Base-by-base conservation (phyloP, 2,888 invertebrate species). In the Crioceris asparagi region DNA sequence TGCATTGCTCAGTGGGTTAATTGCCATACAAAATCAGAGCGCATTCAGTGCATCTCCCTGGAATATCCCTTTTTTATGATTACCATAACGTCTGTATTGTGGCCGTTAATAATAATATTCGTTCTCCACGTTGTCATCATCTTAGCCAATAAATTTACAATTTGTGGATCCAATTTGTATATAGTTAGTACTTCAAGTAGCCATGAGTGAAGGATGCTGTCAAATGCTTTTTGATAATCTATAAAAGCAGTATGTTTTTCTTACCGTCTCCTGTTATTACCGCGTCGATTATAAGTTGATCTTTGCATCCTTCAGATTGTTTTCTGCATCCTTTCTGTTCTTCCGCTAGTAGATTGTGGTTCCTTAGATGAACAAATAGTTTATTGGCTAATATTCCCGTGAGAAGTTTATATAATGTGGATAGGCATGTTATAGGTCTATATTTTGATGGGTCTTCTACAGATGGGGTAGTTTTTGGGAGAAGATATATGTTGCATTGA, bases 81-180 rank as follows among this genome's bases (percentile, higher is more conserved):
- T 7, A 29, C 11, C 29, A 29, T 29, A 6, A 29, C 11, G 7
- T 29, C 29, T 7, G 7, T 29, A 12, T 29, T 11, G 7, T 11
- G 5, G 11, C 14, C 11, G 29, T 7, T 29, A 11, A 11, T 12
- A 29, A 7, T 11, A 29, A 12, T 29, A 11, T 29, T 29, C 7
- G 29, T 29, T 12, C 11, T 29, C 29, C 29, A 29, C 11, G 29
- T 7, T 29, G 29, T 7, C 29, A 29, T 29, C 29, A 29, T 29
- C 11, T 29, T 11, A 7, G 6, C 6, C 11, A n/a, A 11, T 6
- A 29, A 29, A 11, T 6, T 29, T 5, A 29, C 11, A 7, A 29
- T n/a, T 11, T 11, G 29, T 11, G n/a, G 11, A 11, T 29, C 29
- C 6, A 29, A 7, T 29, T 29, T 6, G 29, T 29, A 29, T 29